Conservation (phyloP, 35 echinoderm and acorn worm genomes). For the Apostichopus japonicus region DNA sequence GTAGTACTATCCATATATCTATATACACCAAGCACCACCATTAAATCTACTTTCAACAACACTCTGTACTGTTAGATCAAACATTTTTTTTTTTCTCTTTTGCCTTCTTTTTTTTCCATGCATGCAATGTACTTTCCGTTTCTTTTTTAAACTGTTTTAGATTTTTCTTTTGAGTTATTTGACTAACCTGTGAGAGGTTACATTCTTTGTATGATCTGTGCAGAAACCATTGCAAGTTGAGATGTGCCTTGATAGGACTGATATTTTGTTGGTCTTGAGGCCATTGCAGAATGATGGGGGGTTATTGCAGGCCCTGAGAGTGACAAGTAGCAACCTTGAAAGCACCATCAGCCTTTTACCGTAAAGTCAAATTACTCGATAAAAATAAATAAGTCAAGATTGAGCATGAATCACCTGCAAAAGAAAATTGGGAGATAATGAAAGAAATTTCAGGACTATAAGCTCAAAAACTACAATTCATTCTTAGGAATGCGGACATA, state of each 20-base stretch:
- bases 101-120: neutral
- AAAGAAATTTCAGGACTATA: neutral
- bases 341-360: slow-evolving; percentile 5
- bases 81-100: too few relatives aligned
- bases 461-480: neutral
- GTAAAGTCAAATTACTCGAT: neutral
- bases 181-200: slow-evolving; percentile 26
- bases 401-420: neutral
- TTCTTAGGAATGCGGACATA: too few relatives aligned
- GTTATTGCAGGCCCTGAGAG: slow-evolving; percentile 8
- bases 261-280: slow-evolving; percentile 20
- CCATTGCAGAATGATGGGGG: neutral
- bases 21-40: too few relatives aligned
- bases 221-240: slow-evolving; percentile 32
- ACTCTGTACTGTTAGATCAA: too few relatives aligned
- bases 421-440: neutral
- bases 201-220: slow-evolving; percentile 33
- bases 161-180: too few relatives aligned
- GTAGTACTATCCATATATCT: too few relatives aligned
- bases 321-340: slow-evolving; percentile 31
- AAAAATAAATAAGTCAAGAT: neutral
- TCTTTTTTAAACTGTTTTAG: neutral
- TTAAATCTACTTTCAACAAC: too few relatives aligned
- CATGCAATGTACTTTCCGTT: neutral
- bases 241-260: slow-evolving; percentile 12